Conservation (phyloP, 2,888 invertebrate species). For the Myopa tessellatipennis region DNA sequence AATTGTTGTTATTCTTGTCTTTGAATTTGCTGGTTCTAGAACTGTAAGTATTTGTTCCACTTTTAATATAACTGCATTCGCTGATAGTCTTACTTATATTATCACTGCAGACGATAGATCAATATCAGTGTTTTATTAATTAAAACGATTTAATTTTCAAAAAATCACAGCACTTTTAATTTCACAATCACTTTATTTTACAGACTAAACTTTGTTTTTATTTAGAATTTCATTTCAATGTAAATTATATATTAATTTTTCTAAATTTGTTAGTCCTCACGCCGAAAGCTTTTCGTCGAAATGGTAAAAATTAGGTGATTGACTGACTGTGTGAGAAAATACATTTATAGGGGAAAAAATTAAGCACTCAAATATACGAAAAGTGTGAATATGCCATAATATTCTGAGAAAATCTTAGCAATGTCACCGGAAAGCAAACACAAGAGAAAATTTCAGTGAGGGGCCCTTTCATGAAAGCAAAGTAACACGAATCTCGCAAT, state of each 20-base stretch:
- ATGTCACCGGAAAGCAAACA: too few species aligned
- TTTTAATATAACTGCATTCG: slow-evolving; percentile 53
- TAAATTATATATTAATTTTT: neutral
- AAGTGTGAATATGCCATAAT: too few species aligned
- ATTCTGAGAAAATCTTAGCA: too few species aligned
- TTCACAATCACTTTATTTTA: neutral
- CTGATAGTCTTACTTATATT: slow-evolving; percentile 47
- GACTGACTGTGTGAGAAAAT: slow-evolving; percentile 12
- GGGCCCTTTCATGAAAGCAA: too few species aligned
- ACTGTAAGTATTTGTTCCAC: slow-evolving; percentile 55
- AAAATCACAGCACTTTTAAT: slow-evolving; percentile 31
- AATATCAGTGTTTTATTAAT: neutral
- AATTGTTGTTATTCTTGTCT: slow-evolving; percentile 44
- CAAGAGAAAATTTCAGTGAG: too few species aligned
- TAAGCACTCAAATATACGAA: too few species aligned
- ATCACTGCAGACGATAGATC: slow-evolving; percentile 43
- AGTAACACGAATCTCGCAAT: too few species aligned
- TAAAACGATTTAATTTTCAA: neutral
- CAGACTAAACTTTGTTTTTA: neutral
- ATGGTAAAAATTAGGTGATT: slow-evolving; percentile 52
- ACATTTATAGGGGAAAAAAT: too few species aligned
- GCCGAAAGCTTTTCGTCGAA: slow-evolving; percentile 46
- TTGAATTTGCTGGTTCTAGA: neutral
- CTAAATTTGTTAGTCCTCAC: slow-evolving; percentile 35
- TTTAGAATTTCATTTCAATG: neutral